These are phyloP conservation scores for Xiphophorus hellerii DNA, from an alignment of 2,113 vertebrate genomes.

Conservation along the genomic window DNA sequence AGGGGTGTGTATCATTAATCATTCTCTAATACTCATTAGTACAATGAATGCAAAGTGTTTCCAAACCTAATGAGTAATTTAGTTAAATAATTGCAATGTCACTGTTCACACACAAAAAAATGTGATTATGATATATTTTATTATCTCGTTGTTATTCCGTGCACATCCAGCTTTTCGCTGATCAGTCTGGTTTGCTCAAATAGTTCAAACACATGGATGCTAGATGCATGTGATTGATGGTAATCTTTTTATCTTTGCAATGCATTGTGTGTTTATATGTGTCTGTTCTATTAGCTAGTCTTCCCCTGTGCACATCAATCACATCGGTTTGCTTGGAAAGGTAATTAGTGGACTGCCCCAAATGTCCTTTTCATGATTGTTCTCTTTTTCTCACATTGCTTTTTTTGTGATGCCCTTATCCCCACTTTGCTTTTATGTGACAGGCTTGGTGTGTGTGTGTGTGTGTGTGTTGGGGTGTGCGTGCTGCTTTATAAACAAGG, in stretches of 20 bases:
- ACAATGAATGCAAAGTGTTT: too few relatives aligned
- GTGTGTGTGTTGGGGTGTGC: slow-evolving; percentile 7
- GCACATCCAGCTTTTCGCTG: not conserved
- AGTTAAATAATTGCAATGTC: too few relatives aligned
- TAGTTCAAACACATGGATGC: not conserved
- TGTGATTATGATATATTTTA: not conserved
- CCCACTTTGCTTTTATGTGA: slow-evolving; percentile 49
- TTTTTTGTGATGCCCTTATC: slow-evolving; percentile 56
- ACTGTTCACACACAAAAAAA: too few relatives aligned
- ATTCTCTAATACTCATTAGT: not conserved
- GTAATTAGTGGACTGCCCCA: slow-evolving; percentile 71
- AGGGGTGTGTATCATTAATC: not conserved
- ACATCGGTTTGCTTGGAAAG: slow-evolving; percentile 60
- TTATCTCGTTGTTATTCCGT: not conserved
- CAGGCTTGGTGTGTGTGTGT: slow-evolving; percentile 2
- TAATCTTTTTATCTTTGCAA: not conserved
- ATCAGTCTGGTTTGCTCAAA: not conserved
- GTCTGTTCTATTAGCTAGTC: slow-evolving; percentile 26
- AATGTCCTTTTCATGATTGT: slow-evolving; percentile 64
- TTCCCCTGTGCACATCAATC: slow-evolving; percentile 68
- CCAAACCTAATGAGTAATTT: too few relatives aligned
- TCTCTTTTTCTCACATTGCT: slow-evolving; percentile 44
- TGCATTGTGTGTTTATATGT: slow-evolving; percentile 1
- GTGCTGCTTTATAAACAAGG: not conserved
- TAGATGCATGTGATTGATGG: not conserved